Conservation (phyloP, 2,113 vertebrate genomes). For the Laterallus jamaicensis region DNA sequence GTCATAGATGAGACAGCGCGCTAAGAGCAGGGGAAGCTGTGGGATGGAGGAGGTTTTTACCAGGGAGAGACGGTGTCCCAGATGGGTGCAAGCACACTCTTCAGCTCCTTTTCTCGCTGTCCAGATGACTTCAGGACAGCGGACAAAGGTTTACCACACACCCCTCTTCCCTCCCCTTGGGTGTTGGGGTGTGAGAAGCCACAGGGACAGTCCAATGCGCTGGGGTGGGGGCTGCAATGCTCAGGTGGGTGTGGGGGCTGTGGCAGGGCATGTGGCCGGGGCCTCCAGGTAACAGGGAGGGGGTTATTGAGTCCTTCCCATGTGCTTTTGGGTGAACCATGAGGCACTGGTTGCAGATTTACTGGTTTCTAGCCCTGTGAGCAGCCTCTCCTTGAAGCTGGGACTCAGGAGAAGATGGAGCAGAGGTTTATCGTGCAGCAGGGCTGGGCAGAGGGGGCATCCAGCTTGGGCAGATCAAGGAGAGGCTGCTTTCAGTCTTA, state of each 20-base stretch:
- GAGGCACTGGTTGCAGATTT: fast-evolving
- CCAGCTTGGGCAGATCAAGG: not conserved
- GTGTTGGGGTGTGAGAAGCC: fast-evolving
- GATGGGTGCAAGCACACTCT: fast-evolving
- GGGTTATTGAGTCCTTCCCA: fast-evolving
- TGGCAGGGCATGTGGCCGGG: fast-evolving
- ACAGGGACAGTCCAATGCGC: fast-evolving
- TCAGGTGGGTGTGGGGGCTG: not conserved
- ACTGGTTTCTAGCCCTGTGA: not conserved
- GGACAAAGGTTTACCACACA: fast-evolving
- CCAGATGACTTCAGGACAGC: fast-evolving
- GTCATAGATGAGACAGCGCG: not conserved
- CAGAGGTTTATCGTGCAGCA: not conserved
- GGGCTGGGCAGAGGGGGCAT: not conserved
- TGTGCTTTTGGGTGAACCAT: not conserved
- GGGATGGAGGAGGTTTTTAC: not conserved
- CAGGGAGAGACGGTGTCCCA: not conserved
- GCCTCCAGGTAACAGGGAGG: no score
- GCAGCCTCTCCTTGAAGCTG: not conserved
- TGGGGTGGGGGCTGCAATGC: fast-evolving
- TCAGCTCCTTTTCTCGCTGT: not conserved
- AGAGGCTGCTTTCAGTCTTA: not conserved
- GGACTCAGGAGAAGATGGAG: not conserved
- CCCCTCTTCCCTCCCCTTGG: not conserved
- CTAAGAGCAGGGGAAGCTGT: not conserved